Evolutionary conservation across 1,140 invertebrate genomes (phyloP).

Genomic region (Drosophila ananassae): DNA sequence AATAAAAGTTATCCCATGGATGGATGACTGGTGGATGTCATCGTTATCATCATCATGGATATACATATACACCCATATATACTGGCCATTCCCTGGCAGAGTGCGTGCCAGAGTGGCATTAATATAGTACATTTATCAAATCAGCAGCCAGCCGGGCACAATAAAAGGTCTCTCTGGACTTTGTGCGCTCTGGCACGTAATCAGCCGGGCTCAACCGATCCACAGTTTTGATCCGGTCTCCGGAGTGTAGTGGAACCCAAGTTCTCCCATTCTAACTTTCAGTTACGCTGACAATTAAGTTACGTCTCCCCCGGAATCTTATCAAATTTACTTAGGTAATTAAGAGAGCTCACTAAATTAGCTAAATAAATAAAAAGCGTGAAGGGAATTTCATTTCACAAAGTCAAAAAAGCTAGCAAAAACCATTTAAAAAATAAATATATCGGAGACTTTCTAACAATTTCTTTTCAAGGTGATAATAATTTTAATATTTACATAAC

Average conservation of each 20-base stretch:
- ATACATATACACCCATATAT: constrained; percentile 6
- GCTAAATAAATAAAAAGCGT: constrained; percentile 11
- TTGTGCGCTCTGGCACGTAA: constrained; percentile 66
- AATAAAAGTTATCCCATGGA: constrained; percentile 41
- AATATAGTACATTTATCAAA: constrained; percentile 59
- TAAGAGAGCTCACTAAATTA: constrained; percentile 14
- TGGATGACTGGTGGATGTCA: constrained; percentile 38
- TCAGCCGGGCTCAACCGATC: constrained; percentile 32
- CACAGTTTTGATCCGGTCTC: constrained; percentile 13
- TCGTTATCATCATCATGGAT: constrained; percentile 23
- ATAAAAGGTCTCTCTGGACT: constrained; percentile 56
- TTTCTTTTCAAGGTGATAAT: not conserved
- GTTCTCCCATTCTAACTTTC: not conserved
- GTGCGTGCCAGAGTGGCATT: constrained; percentile 24
- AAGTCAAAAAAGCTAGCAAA: not conserved
- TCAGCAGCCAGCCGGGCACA: constrained; percentile 45
- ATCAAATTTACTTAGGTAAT: constrained; percentile 30
- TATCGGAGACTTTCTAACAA: not conserved
- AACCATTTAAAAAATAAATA: not conserved
- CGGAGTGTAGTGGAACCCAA: constrained; percentile 6
- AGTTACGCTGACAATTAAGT: constrained; percentile 1
- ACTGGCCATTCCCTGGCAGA: constrained; percentile 2
- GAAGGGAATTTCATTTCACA: constrained; percentile 19
- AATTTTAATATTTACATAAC: not conserved
- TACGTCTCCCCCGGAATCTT: constrained; percentile 18